Base-by-base conservation (phyloP, 2,888 invertebrate species). In the Galeruca laticollis region DNA sequence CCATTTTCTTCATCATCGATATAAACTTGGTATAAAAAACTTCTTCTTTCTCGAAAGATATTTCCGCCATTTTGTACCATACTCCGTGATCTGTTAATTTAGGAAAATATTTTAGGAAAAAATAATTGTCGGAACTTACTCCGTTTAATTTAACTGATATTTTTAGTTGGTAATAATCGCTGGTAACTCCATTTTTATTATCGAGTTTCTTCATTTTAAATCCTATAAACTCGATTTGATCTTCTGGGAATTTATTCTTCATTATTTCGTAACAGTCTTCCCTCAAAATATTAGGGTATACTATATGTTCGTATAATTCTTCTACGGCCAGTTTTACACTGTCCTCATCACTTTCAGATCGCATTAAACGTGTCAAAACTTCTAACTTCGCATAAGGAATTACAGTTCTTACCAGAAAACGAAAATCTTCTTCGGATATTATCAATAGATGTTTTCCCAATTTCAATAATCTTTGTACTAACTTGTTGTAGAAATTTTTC, bases 11-110 rank as follows among this genome's bases (percentile, higher is more conserved):
- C 86, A 72, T 37, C 64, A 67, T 37, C 1, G 87, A 75, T 4
- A 88, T 76, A 61, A 86, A 77, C 0, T 63, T 72, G 51, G 81
- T 78, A 72, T 87, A 89, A 33, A 88, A 85, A 0, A 78, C 77
- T 18, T 74, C 67, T 70, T 81, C 81, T 61, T 79, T 80, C 56
- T 73, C 74, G 66, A 79, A 80, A 2, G 73, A 63, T 4, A 51
- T 13, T 13, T 5, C 13, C 10, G 60, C 76, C 33, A 75, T 71
- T 20, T 20, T 43, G 49, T 68, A 71, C 15, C 71, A 59, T 5
- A 77, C 68, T 21, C 77, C 69, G 8, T n/a, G n/a, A n/a, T 77
- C 71, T 37, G 61, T 3, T 6, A n/a, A 71, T 21, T 70, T 69
- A 0, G 80, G 80, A 35, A 76, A 60, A 15, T 73, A 78, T 69